Evolutionary conservation across 2,888 invertebrate species (phyloP).

Genomic region (Acrobeloides nanus): DNA sequence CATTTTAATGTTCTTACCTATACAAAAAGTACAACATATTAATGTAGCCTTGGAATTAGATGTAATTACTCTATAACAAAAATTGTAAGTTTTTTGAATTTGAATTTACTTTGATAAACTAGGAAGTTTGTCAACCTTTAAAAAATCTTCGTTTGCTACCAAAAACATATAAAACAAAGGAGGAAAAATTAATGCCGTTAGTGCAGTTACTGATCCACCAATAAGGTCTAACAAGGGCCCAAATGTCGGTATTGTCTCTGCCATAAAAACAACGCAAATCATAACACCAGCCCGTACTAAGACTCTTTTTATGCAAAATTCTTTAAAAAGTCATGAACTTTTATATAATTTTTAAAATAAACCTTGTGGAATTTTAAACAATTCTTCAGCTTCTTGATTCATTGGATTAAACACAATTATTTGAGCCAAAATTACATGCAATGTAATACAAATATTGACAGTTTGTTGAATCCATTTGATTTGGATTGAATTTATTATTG

Average conservation of each 20-base stretch:
- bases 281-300: conserved; percentile 31
- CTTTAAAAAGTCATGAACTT: too few relatives aligned
- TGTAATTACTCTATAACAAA: too few relatives aligned
- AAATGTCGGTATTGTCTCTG: conserved; percentile 31
- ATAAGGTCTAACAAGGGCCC: conserved; percentile 30
- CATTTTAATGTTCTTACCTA: too few relatives aligned
- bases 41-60: too few relatives aligned
- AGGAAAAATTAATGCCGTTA: conserved; percentile 46
- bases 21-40: too few relatives aligned
- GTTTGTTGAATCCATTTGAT: conserved; percentile 30
- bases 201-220: conserved; percentile 34
- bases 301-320: conserved; percentile 30
- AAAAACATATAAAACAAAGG: conserved; percentile 45
- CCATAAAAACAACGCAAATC: conserved; percentile 21
- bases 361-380: conserved; percentile 44
- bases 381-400: conserved; percentile 47
- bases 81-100: too few relatives aligned
- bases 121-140: too few relatives aligned
- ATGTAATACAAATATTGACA: conserved; percentile 44
- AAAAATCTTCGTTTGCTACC: conserved; percentile 25
- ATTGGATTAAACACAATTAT: conserved; percentile 49
- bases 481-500: conserved; percentile 30
- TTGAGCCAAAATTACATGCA: conserved; percentile 44
- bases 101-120: too few relatives aligned
- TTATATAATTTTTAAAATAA: too few relatives aligned